These are phyloP conservation scores for Gambusia yucatana DNA, from an alignment of 2,797 vertebrate genomes.

Conservation along the genomic window DNA sequence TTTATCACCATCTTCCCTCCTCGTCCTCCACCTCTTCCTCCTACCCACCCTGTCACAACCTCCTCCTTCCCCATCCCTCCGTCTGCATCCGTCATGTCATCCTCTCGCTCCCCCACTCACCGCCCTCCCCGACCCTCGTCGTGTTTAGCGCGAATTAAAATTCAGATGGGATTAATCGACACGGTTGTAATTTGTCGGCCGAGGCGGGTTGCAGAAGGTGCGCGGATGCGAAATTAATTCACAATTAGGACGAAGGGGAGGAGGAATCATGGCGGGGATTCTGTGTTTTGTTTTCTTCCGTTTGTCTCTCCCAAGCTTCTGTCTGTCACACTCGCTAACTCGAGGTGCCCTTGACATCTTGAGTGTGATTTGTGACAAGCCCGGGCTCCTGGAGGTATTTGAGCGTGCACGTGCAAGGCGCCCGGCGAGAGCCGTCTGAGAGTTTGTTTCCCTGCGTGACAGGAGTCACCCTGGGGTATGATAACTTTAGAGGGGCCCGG, in stretches of 20 bases:
- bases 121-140: not conserved
- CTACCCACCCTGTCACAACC: conserved; percentile 54
- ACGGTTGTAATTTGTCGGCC: conserved; percentile 38
- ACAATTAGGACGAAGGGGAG: conserved; percentile 10
- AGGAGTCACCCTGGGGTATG: conserved; percentile 66
- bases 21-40: conserved; percentile 34
- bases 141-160: conserved; percentile 54
- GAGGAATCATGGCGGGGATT: conserved; percentile 11
- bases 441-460: conserved; percentile 51
- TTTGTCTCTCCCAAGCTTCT: conserved; percentile 46
- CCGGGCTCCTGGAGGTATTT: conserved; percentile 66
- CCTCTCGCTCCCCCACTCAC: conserved; percentile 4
- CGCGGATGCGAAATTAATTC: conserved; percentile 27
- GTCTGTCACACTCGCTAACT: conserved; percentile 72
- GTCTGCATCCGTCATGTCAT: conserved; percentile 55
- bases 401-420: conserved; percentile 27
- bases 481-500: conserved; percentile 64
- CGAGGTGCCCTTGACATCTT: conserved; percentile 75
- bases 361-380: conserved; percentile 79
- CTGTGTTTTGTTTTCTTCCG: conserved; percentile 28
- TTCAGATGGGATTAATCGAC: conserved; percentile 60
- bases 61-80: conserved; percentile 50
- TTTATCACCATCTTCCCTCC: conserved; percentile 68
- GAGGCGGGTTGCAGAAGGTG: conserved; percentile 36
- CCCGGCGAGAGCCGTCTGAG: conserved; percentile 2